Evolutionary conservation across 92 coral and sea anemone species (phyloP).

Genomic region (Zoanthus solanderi): DNA sequence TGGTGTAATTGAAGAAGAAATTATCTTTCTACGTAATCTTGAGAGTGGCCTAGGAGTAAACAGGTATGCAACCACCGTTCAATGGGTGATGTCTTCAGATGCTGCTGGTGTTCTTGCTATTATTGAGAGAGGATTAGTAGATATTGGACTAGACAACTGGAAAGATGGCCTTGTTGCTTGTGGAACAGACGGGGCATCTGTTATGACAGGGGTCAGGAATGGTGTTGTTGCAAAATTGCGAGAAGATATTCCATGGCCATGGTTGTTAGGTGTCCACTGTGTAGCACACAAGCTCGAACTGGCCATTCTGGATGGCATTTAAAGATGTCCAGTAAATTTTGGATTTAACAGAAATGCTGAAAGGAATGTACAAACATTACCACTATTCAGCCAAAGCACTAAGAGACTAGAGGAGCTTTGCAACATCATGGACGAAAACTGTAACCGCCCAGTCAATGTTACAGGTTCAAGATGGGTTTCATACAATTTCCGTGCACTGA

Average conservation of each 20-base stretch:
- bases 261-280: constrained; percentile 2
- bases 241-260: constrained; percentile 3
- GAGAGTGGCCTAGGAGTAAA: constrained; percentile 50
- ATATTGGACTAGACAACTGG: constrained; percentile 7
- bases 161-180: constrained; percentile 3
- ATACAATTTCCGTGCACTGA: background rate
- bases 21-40: constrained; percentile 41
- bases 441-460: constrained; percentile 21
- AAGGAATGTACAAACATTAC: constrained; percentile 16
- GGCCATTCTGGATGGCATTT: constrained; percentile 5
- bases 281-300: constrained; percentile 8
- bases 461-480: constrained; percentile 11
- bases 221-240: constrained; percentile 8
- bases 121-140: constrained; percentile 29
- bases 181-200: constrained; percentile 23
- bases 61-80: constrained; percentile 47
- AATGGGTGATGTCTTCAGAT: constrained; percentile 47
- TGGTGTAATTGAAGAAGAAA: constrained; percentile 50
- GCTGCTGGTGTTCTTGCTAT: constrained; percentile 46
- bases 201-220: constrained; percentile 6
- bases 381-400: constrained; percentile 7
- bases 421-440: constrained; percentile 11
- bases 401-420: constrained; percentile 8
- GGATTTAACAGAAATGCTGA: constrained; percentile 16
- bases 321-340: constrained; percentile 3